Evolutionary conservation across 2,888 invertebrate genomes (phyloP).

Genomic region (Notocelia uddmanniana): DNA sequence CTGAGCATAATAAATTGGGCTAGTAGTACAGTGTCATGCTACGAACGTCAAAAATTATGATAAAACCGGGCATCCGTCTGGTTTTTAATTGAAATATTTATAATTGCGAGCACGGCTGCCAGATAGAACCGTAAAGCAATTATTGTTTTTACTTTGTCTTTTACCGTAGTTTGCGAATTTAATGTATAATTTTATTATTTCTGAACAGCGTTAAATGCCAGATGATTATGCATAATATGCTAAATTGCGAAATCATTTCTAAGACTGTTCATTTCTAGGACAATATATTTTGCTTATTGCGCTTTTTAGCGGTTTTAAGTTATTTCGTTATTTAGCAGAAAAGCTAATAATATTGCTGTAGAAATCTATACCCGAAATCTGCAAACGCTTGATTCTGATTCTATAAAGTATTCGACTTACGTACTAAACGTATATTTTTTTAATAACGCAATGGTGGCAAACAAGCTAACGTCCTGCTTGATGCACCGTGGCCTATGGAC

Average conservation of each 20-base stretch:
- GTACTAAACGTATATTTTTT: too few species aligned
- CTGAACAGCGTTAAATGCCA: not conserved
- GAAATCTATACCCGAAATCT: too few species aligned
- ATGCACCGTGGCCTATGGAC: too few species aligned
- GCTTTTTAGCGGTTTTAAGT: too few species aligned
- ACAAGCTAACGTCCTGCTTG: too few species aligned
- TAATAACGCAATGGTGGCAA: too few species aligned
- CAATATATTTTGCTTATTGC: too few species aligned
- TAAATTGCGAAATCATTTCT: not conserved
- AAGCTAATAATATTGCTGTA: too few species aligned
- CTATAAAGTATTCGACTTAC: too few species aligned
- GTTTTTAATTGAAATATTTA: conserved; percentile 81
- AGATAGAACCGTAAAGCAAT: conserved; percentile 65
- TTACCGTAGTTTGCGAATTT: conserved; percentile 24
- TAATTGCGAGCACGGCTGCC: conserved; percentile 67
- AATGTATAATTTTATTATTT: conserved; percentile 26
- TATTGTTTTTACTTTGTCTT: conserved; percentile 64
- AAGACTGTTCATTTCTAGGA: not conserved
- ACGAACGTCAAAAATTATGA: conserved; percentile 56
- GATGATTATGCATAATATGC: not conserved
- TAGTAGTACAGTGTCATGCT: conserved; percentile 48
- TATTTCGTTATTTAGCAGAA: too few species aligned
- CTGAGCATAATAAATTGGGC: too few species aligned
- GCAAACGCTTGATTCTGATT: too few species aligned
- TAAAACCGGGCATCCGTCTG: conserved; percentile 63